phyloP scores from a whole-genome alignment of 2,888 invertebrate genomes.

The Leptopterna dolabrata region DNA sequence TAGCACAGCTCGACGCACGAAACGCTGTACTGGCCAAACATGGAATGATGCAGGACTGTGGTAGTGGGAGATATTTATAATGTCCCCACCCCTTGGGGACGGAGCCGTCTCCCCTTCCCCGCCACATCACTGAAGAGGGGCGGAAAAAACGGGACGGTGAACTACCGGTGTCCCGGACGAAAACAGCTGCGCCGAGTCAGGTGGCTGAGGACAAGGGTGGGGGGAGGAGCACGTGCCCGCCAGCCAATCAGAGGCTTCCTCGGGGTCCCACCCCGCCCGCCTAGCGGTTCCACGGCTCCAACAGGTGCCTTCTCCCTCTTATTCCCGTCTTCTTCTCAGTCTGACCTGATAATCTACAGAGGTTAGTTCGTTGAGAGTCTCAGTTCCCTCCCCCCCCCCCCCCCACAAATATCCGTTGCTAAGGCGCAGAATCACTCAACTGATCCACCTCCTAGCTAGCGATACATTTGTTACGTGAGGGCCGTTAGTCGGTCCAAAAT shows the following conservation, averaged over 20 bases:
- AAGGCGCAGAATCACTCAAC: no score
- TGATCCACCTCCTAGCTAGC: neutral
- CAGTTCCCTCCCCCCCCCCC: no score
- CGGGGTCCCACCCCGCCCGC: neutral
- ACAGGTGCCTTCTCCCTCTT: conserved; percentile 41
- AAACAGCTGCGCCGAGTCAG: conserved; percentile 42
- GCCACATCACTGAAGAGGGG: neutral
- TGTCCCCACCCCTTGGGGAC: conserved; percentile 27
- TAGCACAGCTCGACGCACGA: neutral
- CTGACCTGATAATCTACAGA: conserved; percentile 23
- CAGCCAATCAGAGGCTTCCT: conserved; percentile 33
- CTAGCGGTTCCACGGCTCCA: conserved; percentile 43
- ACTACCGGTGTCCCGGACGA: conserved; percentile 47
- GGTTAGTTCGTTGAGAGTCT: conserved; percentile 7
- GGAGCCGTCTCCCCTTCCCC: neutral
- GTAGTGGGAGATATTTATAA: conserved; percentile 44
- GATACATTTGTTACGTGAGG: no score
- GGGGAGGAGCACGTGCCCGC: conserved; percentile 50
- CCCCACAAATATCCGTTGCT: neutral
- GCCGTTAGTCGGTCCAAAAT: no score
- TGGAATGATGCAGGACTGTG: neutral
- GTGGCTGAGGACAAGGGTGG: conserved; percentile 16
- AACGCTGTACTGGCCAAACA: neutral
- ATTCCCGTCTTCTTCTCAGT: neutral
- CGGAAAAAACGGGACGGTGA: conserved; percentile 35